phyloP scores from a whole-genome alignment of 2,797 vertebrate species.

The Centroberyx gerrardi region DNA sequence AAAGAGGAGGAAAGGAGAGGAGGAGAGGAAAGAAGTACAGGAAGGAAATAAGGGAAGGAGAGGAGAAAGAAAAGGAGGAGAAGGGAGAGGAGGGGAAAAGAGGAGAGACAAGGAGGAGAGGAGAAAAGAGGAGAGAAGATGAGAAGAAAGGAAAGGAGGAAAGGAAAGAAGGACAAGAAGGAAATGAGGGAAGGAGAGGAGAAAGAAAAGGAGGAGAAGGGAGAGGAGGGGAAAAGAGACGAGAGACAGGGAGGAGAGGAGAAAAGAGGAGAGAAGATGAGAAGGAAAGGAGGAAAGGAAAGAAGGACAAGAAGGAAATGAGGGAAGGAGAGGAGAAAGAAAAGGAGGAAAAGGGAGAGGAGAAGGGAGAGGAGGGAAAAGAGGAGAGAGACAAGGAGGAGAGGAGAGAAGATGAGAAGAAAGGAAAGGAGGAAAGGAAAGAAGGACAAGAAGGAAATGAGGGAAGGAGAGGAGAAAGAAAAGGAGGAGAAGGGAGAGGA shows the following conservation, averaged over 20 bases:
- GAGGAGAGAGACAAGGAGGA: neutral
- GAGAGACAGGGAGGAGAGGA: neutral
- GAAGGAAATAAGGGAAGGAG: too few species aligned
- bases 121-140: neutral
- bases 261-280: neutral
- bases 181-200: neutral
- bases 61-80: neutral
- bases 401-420: neutral
- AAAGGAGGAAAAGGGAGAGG: too few species aligned
- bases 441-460: too few species aligned
- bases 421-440: neutral
- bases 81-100: neutral
- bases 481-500: neutral
- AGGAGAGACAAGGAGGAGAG: too few species aligned
- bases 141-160: neutral
- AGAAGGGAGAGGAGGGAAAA: neutral
- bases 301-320: neutral
- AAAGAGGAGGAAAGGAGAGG: neutral
- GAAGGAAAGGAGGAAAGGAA: too few species aligned
- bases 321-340: neutral
- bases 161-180: neutral
- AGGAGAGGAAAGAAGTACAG: neutral
- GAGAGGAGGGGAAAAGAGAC: neutral
- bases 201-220: too few species aligned
- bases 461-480: too few species aligned